Evolutionary conservation across 2,113 vertebrate species (phyloP), one percentile per base, ranked within the genome.

Genomic region (Sporophila hypoxantha): DNA sequence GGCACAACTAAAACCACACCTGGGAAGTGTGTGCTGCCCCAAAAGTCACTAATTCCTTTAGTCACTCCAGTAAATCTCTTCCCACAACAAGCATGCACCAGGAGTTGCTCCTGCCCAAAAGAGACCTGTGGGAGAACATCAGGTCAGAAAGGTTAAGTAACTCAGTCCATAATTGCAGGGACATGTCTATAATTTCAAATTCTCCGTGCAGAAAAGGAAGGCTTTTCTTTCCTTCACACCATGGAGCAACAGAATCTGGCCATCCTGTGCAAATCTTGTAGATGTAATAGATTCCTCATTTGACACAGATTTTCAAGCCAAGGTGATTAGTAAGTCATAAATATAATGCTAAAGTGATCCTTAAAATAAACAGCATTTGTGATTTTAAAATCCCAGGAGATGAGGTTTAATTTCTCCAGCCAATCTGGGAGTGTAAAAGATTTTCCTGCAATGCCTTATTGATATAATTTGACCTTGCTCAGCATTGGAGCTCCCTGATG

Each of bases 381-480:
- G 80, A 84, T 92, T 89, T 91, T 59, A 89, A 94, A 77, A 92
- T 91, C 88, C 76, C 2, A 10, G 46, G 59, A 77, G 79, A 81
- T 36, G 46, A 87, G 29, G n/a, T 89, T 92, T 83, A 85, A 92
- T 94, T 91, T 91, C 80, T 91, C 25, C 59, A 66, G 57, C 89
- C 76, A 76, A 59, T 55, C 53, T 78, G 74, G 62, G 82, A 81
- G 81, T 32, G 36, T 52, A 29, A 56, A 93, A 92, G 88, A 76
- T 81, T 93, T 89, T 95, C 75, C 82, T 92, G 85, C 77, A 52
- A 81, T 89, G 77, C 80, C 74, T 91, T 93, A 90, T 86, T 94
- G 92, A 90, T 94, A 89, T 55, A 76, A 90, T 91, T 91, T 94
- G 94, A 95, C 92, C 91, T 95, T 95, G 92, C 75, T 92, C 55